These are phyloP conservation scores for Mythimna loreyi DNA, from an alignment of 2,888 invertebrate genomes.

Conservation along the genomic window DNA sequence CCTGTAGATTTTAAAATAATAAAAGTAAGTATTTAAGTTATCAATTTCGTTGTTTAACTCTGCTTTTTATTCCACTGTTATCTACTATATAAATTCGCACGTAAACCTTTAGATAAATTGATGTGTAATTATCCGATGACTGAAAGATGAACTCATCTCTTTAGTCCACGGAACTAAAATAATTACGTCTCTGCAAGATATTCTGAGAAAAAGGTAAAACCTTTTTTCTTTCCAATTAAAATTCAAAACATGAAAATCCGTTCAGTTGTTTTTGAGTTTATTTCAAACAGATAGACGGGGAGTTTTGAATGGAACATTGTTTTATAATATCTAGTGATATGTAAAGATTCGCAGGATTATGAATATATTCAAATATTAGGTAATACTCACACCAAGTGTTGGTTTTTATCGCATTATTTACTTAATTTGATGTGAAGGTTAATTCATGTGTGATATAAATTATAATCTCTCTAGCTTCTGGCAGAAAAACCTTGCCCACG, in stretches of 20 bases:
- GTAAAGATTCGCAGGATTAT: neutral
- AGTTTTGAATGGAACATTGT: no score
- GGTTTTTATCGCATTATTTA: constrained; percentile 7
- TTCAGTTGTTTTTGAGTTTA: no score
- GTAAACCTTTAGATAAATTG: neutral
- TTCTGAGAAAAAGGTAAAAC: neutral
- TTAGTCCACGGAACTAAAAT: neutral
- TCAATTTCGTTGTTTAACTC: constrained; percentile 4
- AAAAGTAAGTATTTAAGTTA: constrained; percentile 56
- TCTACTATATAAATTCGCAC: neutral
- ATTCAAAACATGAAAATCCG: no score
- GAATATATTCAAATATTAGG: constrained; percentile 11
- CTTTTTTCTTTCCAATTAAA: neutral
- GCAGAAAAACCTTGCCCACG: constrained; percentile 2
- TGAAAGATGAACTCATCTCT: neutral
- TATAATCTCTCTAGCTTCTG: constrained; percentile 16
- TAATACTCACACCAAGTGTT: constrained; percentile 19
- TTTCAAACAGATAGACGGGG: no score
- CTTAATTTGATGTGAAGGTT: constrained; percentile 30
- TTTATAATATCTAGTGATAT: no score
- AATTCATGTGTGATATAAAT: constrained; percentile 10
- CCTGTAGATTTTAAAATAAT: constrained; percentile 53
- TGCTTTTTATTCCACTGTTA: neutral
- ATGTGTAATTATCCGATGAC: no score
- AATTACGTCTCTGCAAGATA: neutral